Base-by-base conservation (phyloP, 2,888 invertebrate genomes). In the Mactromeris polynyma region DNA sequence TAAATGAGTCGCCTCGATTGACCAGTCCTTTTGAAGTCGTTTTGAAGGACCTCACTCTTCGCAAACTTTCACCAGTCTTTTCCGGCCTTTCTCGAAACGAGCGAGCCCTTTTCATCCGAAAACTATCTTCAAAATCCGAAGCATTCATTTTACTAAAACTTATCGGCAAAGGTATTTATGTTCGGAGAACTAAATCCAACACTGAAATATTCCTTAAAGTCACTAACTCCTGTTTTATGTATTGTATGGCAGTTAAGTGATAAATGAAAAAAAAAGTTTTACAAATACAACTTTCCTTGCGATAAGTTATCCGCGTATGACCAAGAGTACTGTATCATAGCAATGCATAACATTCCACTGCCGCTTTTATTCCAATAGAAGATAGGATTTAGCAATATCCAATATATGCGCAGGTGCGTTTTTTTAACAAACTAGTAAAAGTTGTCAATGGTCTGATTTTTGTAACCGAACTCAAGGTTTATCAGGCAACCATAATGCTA, bases 1-100 rank as follows among this genome's bases (percentile, higher is more conserved):
- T 98, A 92, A 99, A 97, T 17, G 99, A 98, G 97, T 99, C 99
- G 0, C 99, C 99, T 79, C 99, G 97, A 97, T 99, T 99, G 42
- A 90, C 88, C 17, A 93, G 85, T 33, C 99, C 98, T 96, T 98
- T 98, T 96, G 98, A 98, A 46, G 99, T 99, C 95, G 99, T 99
- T 95, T 98, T 98, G 97, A 99, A 99, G 97, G 99, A 99, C 93
- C 99, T 97, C 93, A 99, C 97, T 93, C 99, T 97, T 96, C 89
- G 87, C 0, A 93, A 78, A 26, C 79, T 81, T 85, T 90, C 87
- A 31, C 87, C 82, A 26, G 46, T 26, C 54, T 38, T 86, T 77
- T 86, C 86, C 14, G 81, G 54, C 6, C 86, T 81, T 36, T 86
- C 86, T 26, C 82, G 77, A 33, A 89, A 85, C 0, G 89, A 89